Evolutionary conservation across 2,113 vertebrate species (phyloP).

Genomic region (Chelonoidis abingdonii): DNA sequence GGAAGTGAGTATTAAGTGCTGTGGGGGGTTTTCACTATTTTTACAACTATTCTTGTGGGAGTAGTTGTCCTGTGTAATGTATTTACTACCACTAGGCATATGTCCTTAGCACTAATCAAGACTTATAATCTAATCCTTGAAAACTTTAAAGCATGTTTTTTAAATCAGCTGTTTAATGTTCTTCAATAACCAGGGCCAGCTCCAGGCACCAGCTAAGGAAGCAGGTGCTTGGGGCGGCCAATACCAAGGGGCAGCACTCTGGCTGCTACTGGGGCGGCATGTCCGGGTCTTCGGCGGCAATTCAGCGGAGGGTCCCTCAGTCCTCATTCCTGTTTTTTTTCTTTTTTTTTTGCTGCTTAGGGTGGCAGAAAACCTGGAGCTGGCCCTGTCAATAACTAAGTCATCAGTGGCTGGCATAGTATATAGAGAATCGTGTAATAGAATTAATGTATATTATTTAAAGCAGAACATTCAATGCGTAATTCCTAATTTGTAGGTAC

Average conservation of each 20-base stretch:
- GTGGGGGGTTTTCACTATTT: not conserved
- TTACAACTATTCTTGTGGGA: not conserved
- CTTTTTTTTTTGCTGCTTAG: no score
- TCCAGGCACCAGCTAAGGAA: no score
- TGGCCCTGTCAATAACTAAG: not conserved
- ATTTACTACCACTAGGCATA: not conserved
- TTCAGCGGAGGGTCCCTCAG: no score
- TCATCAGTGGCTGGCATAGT: constrained; percentile 11
- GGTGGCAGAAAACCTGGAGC: no score
- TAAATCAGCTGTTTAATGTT: constrained; percentile 49
- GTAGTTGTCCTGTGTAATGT: not conserved
- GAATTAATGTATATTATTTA: constrained; percentile 29
- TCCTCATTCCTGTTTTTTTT: no score
- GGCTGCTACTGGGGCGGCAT: no score
- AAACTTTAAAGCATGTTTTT: not conserved
- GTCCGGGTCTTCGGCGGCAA: no score
- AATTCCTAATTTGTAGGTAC: not conserved
- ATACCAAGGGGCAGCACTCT: no score
- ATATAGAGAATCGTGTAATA: constrained; percentile 1
- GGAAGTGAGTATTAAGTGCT: fast-evolving
- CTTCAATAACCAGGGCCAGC: not conserved
- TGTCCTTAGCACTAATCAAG: constrained; percentile 10
- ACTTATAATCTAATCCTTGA: constrained; percentile 18
- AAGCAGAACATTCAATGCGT: not conserved
- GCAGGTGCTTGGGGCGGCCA: no score